A percentile compares a stretch with the other conserved stretches of the same genome.
These are phyloP conservation scores for Apteryx owenii DNA, from an alignment of 2,113 vertebrate species.

Conservation along the genomic window DNA sequence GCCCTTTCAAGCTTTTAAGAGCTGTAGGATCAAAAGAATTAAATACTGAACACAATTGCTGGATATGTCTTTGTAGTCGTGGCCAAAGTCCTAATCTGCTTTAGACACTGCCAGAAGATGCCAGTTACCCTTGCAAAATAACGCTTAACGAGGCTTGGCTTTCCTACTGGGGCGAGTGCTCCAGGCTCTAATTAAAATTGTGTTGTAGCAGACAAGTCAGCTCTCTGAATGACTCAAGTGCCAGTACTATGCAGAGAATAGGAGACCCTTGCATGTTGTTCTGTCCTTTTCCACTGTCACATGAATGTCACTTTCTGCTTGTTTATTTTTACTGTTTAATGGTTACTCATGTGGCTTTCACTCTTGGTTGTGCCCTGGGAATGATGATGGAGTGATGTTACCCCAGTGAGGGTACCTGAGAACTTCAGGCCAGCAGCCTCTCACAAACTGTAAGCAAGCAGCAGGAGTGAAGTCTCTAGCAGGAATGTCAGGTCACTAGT, in stretches of 20 bases:
- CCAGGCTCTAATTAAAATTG: background rate
- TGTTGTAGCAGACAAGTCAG: background rate
- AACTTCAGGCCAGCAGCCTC: background rate
- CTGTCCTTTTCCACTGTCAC: background rate
- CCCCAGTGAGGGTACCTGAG: accelerated
- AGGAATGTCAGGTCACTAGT: background rate
- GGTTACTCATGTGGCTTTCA: background rate
- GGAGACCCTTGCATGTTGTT: background rate
- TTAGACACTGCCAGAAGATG: background rate
- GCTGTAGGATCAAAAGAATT: conserved; percentile 10
- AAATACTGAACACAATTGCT: background rate
- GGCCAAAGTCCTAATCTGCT: background rate
- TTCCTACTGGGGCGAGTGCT: background rate
- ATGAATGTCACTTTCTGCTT: background rate
- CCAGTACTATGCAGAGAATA: background rate
- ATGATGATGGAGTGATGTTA: accelerated
- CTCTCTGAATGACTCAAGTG: background rate
- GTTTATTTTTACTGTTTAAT: background rate
- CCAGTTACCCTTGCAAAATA: background rate
- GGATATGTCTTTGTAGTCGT: background rate
- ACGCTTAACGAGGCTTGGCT: background rate
- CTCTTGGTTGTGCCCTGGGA: background rate
- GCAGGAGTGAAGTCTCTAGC: background rate
- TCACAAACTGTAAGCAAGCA: background rate
- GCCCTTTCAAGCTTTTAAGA: background rate